Evolutionary conservation across 2,888 invertebrate genomes (phyloP).

Genomic region (Slavum lentiscoides): DNA sequence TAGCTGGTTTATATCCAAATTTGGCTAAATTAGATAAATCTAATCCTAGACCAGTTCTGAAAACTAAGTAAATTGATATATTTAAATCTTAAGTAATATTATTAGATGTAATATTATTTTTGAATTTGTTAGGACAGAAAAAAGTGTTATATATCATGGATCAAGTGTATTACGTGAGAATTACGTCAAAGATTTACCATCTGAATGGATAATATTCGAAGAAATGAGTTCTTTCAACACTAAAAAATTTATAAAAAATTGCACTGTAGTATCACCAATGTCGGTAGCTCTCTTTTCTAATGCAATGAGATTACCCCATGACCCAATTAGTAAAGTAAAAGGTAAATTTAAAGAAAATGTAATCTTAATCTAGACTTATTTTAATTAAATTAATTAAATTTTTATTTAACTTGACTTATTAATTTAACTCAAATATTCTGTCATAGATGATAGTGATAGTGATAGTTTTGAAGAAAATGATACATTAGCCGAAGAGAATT

Average conservation of each 20-base stretch:
- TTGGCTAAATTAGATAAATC: conserved; percentile 74
- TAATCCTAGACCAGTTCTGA: conserved; percentile 62
- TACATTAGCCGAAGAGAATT: neutral
- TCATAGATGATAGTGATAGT: conserved; percentile 22
- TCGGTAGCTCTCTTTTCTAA: conserved; percentile 76
- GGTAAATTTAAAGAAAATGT: neutral
- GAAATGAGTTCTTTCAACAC: conserved; percentile 76
- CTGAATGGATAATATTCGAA: conserved; percentile 86
- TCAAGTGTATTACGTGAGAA: conserved; percentile 50
- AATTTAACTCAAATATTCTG: neutral
- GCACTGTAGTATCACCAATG: conserved; percentile 79
- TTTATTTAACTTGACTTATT: no score
- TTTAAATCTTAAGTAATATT: neutral
- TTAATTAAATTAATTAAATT: no score
- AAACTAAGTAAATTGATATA: conserved; percentile 65
- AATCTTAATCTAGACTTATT: neutral
- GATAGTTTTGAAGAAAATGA: conserved; percentile 27
- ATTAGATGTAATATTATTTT: neutral
- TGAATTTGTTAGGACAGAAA: conserved; percentile 34
- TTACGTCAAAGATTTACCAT: conserved; percentile 64
- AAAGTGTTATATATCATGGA: conserved; percentile 51
- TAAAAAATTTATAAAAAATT: conserved; percentile 74
- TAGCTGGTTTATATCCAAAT: conserved; percentile 88
- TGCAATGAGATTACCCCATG: conserved; percentile 47
- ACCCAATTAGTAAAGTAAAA: neutral